These are phyloP conservation scores for Morpho deidamia DNA, from an alignment of 2,888 invertebrate species.

Conservation along the genomic window DNA sequence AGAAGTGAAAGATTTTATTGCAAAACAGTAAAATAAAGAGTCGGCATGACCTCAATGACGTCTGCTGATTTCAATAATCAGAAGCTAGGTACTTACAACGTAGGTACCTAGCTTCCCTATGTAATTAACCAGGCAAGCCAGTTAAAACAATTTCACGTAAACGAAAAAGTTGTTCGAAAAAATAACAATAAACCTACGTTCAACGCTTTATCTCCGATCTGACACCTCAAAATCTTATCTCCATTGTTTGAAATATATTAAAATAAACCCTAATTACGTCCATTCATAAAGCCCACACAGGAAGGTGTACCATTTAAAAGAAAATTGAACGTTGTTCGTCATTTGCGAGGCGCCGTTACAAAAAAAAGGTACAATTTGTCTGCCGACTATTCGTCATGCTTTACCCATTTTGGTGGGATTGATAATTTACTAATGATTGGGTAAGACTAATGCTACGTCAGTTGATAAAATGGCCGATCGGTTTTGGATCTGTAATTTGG, in stretches of 20 bases:
- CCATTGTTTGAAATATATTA: neutral
- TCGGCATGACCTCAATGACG: no score
- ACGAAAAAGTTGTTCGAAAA: no score
- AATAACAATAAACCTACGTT: no score
- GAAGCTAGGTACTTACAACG: no score
- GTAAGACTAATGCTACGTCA: conserved; percentile 16
- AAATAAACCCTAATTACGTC: neutral
- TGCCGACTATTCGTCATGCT: conserved; percentile 13
- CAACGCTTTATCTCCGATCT: neutral
- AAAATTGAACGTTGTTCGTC: conserved; percentile 17
- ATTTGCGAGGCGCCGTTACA: conserved; percentile 10
- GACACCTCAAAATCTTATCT: neutral
- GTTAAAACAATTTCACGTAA: no score
- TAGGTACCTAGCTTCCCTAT: no score
- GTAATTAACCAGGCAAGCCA: no score
- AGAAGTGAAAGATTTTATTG: no score
- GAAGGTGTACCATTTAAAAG: conserved; percentile 4
- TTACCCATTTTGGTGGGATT: conserved; percentile 6
- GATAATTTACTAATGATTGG: conserved; percentile 19
- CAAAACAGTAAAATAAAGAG: no score
- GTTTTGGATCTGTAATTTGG: conserved; percentile 10
- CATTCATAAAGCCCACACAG: conserved; percentile 24
- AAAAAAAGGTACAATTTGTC: conserved; percentile 16
- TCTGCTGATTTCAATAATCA: no score
- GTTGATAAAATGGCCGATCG: conserved; percentile 13